Percentiles rank a stretch among this genome's conserved stretches.
These are phyloP conservation scores for Eufriesea mexicana DNA, from an alignment of 1,140 invertebrate species.

Conservation along the genomic window DNA sequence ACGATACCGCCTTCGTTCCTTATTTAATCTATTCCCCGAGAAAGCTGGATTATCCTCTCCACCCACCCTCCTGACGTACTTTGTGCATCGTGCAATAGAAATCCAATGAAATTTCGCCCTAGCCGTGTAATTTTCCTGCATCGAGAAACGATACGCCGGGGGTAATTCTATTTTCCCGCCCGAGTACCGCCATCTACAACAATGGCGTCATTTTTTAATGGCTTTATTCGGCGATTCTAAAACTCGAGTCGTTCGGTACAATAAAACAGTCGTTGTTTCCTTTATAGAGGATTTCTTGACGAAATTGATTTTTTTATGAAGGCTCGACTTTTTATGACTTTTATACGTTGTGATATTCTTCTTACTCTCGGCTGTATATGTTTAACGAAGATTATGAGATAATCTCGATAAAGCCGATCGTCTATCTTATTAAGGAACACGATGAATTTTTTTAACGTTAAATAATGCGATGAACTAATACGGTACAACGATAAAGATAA, in stretches of 20 bases:
- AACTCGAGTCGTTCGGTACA: neutral
- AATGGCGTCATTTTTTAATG: neutral
- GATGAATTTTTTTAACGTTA: neutral
- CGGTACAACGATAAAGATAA: neutral
- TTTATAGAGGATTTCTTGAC: neutral
- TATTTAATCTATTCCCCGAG: constrained; percentile 1
- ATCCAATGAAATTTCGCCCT: neutral
- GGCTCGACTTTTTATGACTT: too few species aligned
- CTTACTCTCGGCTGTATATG: too few species aligned
- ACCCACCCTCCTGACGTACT: neutral
- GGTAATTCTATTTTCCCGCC: neutral
- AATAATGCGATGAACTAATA: neutral
- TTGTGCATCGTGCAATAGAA: neutral
- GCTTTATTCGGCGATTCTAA: neutral
- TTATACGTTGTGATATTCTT: too few species aligned
- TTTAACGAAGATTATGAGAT: too few species aligned
- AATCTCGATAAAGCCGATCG: too few species aligned
- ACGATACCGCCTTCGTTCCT: constrained; percentile 6
- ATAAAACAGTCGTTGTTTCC: too few species aligned
- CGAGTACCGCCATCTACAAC: neutral
- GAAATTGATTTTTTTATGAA: too few species aligned
- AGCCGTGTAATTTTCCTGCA: neutral
- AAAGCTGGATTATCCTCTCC: neutral
- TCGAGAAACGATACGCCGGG: neutral
- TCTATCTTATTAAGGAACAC: too few species aligned